A percentile compares a stretch with the other conserved stretches of the same genome.
phyloP scores from a whole-genome alignment of 2,113 vertebrate species.

The Salvelinus namaycush region DNA sequence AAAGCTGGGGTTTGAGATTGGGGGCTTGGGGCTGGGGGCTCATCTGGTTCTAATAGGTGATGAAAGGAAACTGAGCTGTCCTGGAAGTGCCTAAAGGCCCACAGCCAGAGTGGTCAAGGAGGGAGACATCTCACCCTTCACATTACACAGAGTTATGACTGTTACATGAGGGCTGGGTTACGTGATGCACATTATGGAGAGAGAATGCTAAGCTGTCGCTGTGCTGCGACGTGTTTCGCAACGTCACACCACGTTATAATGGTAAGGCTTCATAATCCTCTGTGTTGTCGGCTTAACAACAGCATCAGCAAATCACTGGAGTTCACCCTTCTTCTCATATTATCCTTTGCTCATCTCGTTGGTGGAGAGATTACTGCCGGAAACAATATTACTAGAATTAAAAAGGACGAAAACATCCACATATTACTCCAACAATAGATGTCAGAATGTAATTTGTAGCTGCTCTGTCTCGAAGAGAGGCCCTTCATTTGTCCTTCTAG shows the following conservation, averaged over 20 bases:
- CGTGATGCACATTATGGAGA: constrained; percentile 1
- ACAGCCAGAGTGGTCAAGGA: constrained; percentile 26
- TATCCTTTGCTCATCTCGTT: constrained; percentile 36
- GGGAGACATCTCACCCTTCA: constrained; percentile 14
- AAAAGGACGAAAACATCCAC: constrained; percentile 17
- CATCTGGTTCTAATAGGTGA: constrained; percentile 71
- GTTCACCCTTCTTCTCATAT: constrained; percentile 11
- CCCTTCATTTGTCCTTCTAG: neutral
- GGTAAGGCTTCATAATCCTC: no score
- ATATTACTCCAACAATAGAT: constrained; percentile 9
- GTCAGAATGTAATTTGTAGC: constrained; percentile 14
- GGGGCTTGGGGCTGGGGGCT: neutral
- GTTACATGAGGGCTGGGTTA: constrained; percentile 1
- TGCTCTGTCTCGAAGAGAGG: neutral
- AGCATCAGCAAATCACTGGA: constrained; percentile 4
- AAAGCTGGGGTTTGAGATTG: no score
- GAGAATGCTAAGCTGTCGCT: neutral
- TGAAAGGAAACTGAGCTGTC: constrained; percentile 64
- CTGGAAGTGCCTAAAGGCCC: constrained; percentile 43
- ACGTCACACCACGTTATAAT: neutral
- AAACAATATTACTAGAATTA: constrained; percentile 23
- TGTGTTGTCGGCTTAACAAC: neutral
- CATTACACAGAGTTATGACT: neutral
- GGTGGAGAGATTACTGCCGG: constrained; percentile 45
- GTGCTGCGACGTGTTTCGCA: neutral